Evolutionary conservation across 2,113 vertebrate species (phyloP).

Genomic region (Pristiophorus japonicus): DNA sequence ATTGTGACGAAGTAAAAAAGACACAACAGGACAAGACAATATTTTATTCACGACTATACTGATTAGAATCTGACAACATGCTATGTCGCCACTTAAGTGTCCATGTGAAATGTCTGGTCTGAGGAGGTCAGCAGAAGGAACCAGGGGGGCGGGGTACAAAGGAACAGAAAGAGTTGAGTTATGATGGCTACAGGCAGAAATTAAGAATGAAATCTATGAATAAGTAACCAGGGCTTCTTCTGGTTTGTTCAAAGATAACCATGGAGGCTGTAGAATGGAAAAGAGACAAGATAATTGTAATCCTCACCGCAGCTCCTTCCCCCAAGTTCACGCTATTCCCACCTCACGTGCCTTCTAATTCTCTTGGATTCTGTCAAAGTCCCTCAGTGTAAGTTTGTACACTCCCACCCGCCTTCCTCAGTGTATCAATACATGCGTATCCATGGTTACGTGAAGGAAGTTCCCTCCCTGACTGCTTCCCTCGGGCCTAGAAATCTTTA

Average conservation of each 20-base stretch:
- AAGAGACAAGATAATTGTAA: not conserved
- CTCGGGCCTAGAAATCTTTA: not conserved
- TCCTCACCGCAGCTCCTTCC: not conserved
- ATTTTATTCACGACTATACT: not conserved
- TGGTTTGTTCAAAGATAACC: not conserved
- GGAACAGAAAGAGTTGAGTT: not conserved
- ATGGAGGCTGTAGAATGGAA: not conserved
- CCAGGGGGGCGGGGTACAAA: not conserved
- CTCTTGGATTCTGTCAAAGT: not conserved
- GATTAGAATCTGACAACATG: not conserved
- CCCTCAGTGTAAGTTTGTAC: not conserved
- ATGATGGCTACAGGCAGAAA: not conserved
- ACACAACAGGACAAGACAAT: conserved; percentile 19
- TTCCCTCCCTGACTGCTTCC: not conserved
- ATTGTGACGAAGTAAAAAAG: not conserved
- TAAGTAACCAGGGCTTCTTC: not conserved
- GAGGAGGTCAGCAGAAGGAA: not conserved
- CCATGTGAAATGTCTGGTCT: not conserved
- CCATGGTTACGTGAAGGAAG: not conserved
- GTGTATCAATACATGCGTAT: not conserved
- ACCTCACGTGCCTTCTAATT: not conserved
- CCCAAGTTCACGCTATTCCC: not conserved
- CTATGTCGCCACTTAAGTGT: not conserved
- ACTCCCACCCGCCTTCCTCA: not conserved
- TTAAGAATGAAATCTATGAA: not conserved